Percentiles rank a stretch among this genome's conserved stretches.
phyloP scores from a whole-genome alignment of 2,888 invertebrate genomes.

The Rotaria macrura region DNA sequence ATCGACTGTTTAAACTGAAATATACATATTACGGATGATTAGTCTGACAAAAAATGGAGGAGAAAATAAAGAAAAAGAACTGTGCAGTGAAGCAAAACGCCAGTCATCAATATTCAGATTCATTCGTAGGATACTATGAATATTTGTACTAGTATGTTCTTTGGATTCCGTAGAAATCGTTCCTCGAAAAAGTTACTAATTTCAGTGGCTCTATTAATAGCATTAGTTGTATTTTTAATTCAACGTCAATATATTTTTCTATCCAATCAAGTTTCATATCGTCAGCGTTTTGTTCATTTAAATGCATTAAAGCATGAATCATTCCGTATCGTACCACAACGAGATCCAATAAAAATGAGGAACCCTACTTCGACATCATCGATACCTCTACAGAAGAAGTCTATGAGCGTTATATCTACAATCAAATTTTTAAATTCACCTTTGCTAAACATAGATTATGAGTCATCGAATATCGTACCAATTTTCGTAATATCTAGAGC shows the following conservation, averaged over 20 bases:
- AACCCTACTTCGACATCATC: too few species aligned
- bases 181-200: neutral
- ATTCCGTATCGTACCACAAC: neutral
- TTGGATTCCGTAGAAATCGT: neutral
- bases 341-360: too few species aligned
- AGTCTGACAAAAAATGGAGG: too few species aligned
- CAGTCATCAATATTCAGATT: neutral
- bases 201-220: neutral
- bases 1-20: too few species aligned
- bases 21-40: too few species aligned
- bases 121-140: neutral
- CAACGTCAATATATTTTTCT: neutral
- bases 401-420: neutral
- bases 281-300: neutral
- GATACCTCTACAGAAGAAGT: neutral
- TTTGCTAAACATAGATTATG: neutral
- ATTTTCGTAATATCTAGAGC: neutral
- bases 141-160: neutral
- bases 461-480: neutral
- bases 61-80: neutral
- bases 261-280: neutral
- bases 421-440: neutral
- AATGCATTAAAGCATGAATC: neutral
- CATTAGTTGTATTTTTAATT: neutral
- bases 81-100: neutral